phyloP scores from a whole-genome alignment of 2,797 vertebrate species.

The Rhynchotus rufescens region DNA sequence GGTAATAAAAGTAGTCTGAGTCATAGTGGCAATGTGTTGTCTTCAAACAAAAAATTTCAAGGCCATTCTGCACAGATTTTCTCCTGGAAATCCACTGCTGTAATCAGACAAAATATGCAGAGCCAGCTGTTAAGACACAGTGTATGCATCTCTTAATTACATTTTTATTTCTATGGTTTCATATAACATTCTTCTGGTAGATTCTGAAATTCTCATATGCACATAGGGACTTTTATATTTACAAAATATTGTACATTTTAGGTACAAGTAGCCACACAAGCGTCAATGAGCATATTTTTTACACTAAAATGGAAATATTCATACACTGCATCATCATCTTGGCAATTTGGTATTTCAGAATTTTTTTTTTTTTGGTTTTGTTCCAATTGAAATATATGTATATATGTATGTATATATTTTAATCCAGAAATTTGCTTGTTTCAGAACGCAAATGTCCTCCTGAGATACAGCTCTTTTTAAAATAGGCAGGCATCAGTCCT shows the following conservation, averaged over 20 bases:
- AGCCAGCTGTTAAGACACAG: not conserved
- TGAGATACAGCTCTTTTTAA: not conserved
- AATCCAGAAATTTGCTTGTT: not conserved
- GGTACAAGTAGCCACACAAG: not conserved
- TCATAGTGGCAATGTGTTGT: not conserved
- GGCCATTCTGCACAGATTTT: not conserved
- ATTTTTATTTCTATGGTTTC: not conserved
- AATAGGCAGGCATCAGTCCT: not conserved
- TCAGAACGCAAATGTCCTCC: not conserved
- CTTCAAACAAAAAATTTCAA: constrained; percentile 32
- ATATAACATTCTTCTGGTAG: not conserved
- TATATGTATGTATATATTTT: not conserved
- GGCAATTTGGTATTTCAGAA: not conserved
- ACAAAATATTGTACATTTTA: not conserved
- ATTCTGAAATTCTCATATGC: not conserved
- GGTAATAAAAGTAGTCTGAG: constrained; percentile 31
- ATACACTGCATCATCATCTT: not conserved
- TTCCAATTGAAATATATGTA: not conserved
- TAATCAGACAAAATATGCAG: constrained; percentile 13
- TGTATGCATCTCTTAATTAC: constrained; percentile 1
- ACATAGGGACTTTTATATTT: not conserved
- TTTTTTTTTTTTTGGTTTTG: not conserved
- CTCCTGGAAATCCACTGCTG: not conserved
- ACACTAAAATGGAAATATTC: not conserved
- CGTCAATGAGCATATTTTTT: not conserved